Evolutionary conservation across 1,140 invertebrate species (phyloP), one percentile per base, ranked within the genome.

Genomic region (Helicoverpa armigera): DNA sequence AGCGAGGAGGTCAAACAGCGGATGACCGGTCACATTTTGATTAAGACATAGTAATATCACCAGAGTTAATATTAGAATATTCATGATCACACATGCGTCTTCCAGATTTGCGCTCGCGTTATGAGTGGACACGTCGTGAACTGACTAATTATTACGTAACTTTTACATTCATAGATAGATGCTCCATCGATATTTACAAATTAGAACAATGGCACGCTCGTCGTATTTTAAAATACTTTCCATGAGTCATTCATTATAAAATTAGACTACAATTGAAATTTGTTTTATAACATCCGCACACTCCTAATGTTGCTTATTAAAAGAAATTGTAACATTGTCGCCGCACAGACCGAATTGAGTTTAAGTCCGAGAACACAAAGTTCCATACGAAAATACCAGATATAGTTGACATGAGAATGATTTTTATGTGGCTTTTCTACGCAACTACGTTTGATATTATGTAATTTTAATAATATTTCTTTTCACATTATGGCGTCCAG

Each of bases 1-100:
- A 2, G 75, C 63, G n/a, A 90, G 50, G 11, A 54, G 81, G 43
- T 87, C 78, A 31, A 88, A 79, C n/a, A 88, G 31, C 10, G 77
- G 50, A 18, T 70, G 65, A 70, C 80, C 82, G 18, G 16, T 43
- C 60, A 74, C 79, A 69, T 67, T 78, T 43, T 73, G 82, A 60
- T 63, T 58, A 9, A 73, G 23, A 63, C 35, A 83, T 43, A 78
- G 50, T 63, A 84, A 51, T 67, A 80, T 69, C 10, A 79, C 16
- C 56, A 84, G 14, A 72, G 31, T 69, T 16, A 82, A n/a, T 67
- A 73, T 61, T 53, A 80, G 11, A 76, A 79, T 56, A 74, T 53
- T 81, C 78, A 82, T 80, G 67, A 58, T 56, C 50, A 60, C 31
- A 58, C 48, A 61, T 18, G 53, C 18, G 35, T 76, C 54, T 18